phyloP scores from a whole-genome alignment of 2,888 invertebrate genomes.

The Sabatieria punctata region DNA sequence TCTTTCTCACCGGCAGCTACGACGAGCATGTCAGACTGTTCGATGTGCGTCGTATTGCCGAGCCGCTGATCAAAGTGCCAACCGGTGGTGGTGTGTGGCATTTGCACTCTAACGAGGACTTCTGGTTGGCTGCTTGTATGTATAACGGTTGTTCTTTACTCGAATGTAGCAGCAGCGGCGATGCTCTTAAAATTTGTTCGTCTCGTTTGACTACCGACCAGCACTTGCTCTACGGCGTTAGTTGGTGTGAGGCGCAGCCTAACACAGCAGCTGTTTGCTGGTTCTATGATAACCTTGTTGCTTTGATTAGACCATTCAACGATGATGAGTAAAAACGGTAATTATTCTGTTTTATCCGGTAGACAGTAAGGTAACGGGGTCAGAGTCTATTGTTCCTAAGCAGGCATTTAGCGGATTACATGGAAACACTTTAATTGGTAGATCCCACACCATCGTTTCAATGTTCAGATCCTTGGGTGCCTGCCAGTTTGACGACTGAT shows the following conservation, averaged over 20 bases:
- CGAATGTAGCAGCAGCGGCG: too few relatives aligned
- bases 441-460: slow-evolving; percentile 96
- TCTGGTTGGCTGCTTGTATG: slow-evolving; percentile 10
- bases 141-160: slow-evolving; percentile 9
- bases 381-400: slow-evolving; percentile 3
- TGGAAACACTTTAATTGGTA: slow-evolving; percentile 80
- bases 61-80: slow-evolving; percentile 1
- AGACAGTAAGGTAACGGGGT: too few relatives aligned
- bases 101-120: background rate
- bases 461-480: slow-evolving; percentile 71
- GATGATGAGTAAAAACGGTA: too few relatives aligned
- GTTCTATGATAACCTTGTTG: background rate
- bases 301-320: too few relatives aligned
- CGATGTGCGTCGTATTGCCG: slow-evolving; percentile 5
- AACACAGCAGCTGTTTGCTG: background rate
- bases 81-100: slow-evolving; percentile 10
- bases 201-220: too few relatives aligned
- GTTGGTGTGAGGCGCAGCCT: background rate
- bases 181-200: too few relatives aligned
- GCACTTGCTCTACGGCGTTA: background rate
- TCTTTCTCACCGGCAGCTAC: slow-evolving; percentile 10
- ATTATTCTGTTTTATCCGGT: too few relatives aligned
- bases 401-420: slow-evolving; percentile 48
- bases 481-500: slow-evolving; percentile 23
- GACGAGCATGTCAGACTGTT: slow-evolving; percentile 9